These are phyloP conservation scores for Agonopterix subpropinquella DNA, from an alignment of 2,888 invertebrate genomes.

Conservation along the genomic window DNA sequence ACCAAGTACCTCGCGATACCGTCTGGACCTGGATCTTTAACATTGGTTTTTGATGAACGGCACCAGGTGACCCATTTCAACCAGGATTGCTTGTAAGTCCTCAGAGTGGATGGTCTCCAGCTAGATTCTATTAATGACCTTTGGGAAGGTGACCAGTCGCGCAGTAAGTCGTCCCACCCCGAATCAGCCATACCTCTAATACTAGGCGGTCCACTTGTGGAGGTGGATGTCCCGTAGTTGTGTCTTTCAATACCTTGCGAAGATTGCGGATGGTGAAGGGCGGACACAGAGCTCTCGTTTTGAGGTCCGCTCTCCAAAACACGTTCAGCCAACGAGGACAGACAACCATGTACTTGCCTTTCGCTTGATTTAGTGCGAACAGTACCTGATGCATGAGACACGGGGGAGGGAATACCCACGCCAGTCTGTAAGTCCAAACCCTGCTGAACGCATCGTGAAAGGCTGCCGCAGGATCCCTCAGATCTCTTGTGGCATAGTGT, in stretches of 20 bases:
- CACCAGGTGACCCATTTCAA: no score
- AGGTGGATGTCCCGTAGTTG: not conserved
- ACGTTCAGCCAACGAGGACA: not conserved
- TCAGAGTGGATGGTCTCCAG: not conserved
- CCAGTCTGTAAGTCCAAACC: slow-evolving; percentile 7
- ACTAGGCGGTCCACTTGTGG: not conserved
- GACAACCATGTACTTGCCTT: not conserved
- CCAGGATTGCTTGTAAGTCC: not conserved
- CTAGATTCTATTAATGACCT: not conserved
- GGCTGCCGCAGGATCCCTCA: not conserved
- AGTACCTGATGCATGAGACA: no score
- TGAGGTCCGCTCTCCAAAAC: not conserved
- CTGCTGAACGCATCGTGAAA: slow-evolving; percentile 11
- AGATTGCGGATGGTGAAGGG: not conserved
- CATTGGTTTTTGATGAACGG: not conserved
- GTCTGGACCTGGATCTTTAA: not conserved
- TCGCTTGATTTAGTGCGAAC: not conserved
- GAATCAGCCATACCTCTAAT: not conserved
- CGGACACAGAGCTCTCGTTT: not conserved
- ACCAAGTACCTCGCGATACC: not conserved
- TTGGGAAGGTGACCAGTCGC: not conserved
- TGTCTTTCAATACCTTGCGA: not conserved
- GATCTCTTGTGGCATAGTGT: slow-evolving; percentile 7
- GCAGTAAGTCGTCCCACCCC: not conserved
- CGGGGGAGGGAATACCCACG: slow-evolving; percentile 14